A percentile compares a stretch with the other conserved stretches of the same genome.
Evolutionary conservation across 2,888 invertebrate genomes (phyloP).

Genomic region (Apamea epomidion): DNA sequence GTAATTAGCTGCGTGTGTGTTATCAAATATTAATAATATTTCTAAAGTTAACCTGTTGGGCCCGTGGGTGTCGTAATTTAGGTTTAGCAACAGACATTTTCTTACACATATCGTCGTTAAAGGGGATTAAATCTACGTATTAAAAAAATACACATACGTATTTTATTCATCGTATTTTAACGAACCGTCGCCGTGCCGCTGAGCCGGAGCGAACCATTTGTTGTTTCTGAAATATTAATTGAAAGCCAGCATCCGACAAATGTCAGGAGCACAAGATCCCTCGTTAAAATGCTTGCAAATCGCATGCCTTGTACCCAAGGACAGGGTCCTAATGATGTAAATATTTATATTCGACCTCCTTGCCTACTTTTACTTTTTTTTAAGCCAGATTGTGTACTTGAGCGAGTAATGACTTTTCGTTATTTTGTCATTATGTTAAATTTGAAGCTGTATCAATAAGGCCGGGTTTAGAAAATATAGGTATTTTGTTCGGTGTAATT

Average conservation of each 20-base stretch:
- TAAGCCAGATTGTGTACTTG: no score
- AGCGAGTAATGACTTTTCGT: not conserved
- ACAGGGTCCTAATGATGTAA: conserved; percentile 38
- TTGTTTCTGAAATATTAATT: conserved; percentile 2
- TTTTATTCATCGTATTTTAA: not conserved
- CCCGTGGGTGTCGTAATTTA: not conserved
- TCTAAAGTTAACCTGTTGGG: not conserved
- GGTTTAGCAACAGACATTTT: not conserved
- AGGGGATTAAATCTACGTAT: no score
- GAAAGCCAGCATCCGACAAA: conserved; percentile 11
- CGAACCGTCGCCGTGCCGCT: no score
- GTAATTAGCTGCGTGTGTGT: not conserved
- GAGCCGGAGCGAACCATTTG: not conserved
- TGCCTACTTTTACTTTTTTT: conserved; percentile 14
- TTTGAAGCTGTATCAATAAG: not conserved
- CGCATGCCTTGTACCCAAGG: conserved; percentile 31
- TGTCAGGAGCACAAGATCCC: conserved; percentile 10
- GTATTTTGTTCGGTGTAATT: not conserved
- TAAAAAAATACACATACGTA: no score
- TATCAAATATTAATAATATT: not conserved
- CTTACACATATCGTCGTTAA: no score
- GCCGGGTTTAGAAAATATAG: not conserved
- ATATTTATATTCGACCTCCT: conserved; percentile 44
- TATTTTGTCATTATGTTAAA: not conserved
- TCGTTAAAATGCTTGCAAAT: conserved; percentile 50